These are phyloP conservation scores for Dendroctonus ponderosae DNA, from an alignment of 1,140 invertebrate species.

Conservation along the genomic window DNA sequence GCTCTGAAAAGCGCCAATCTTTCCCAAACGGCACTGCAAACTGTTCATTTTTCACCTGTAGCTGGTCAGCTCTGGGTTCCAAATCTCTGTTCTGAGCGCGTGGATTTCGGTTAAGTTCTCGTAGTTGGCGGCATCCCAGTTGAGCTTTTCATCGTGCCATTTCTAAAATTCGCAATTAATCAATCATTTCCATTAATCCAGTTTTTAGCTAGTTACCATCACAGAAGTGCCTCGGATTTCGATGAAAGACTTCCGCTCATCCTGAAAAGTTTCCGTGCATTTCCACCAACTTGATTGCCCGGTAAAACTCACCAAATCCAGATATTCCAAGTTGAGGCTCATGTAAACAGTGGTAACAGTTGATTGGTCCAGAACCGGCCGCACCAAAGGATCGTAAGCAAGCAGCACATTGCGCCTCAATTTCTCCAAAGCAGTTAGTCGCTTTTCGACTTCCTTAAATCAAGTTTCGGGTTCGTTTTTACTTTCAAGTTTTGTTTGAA, in stretches of 20 bases:
- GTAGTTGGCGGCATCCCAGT: constrained; percentile 48
- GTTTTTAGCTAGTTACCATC: constrained; percentile 43
- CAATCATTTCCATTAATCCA: neutral
- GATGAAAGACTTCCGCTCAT: constrained; percentile 43
- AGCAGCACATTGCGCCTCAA: constrained; percentile 42
- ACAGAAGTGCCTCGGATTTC: constrained; percentile 37
- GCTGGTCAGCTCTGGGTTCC: constrained; percentile 51
- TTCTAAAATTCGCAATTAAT: constrained; percentile 39
- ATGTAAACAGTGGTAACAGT: constrained; percentile 38
- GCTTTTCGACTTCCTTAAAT: constrained; percentile 42
- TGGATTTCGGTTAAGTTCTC: constrained; percentile 44
- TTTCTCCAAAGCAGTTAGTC: constrained; percentile 40
- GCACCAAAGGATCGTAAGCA: constrained; percentile 44
- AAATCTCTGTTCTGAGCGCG: constrained; percentile 47
- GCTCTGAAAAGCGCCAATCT: constrained; percentile 33
- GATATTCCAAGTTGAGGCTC: constrained; percentile 33
- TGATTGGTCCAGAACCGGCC: constrained; percentile 38
- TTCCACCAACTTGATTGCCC: neutral
- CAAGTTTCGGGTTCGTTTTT: constrained; percentile 3
- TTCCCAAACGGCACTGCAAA: neutral
- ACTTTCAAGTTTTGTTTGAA: neutral
- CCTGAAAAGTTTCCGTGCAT: constrained; percentile 36
- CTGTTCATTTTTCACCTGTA: constrained; percentile 46
- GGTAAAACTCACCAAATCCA: constrained; percentile 24
- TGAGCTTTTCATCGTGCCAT: constrained; percentile 50